These are phyloP conservation scores for Enteromius viviparus DNA, from an alignment of 2,797 vertebrate genomes.

Conservation along the genomic window DNA sequence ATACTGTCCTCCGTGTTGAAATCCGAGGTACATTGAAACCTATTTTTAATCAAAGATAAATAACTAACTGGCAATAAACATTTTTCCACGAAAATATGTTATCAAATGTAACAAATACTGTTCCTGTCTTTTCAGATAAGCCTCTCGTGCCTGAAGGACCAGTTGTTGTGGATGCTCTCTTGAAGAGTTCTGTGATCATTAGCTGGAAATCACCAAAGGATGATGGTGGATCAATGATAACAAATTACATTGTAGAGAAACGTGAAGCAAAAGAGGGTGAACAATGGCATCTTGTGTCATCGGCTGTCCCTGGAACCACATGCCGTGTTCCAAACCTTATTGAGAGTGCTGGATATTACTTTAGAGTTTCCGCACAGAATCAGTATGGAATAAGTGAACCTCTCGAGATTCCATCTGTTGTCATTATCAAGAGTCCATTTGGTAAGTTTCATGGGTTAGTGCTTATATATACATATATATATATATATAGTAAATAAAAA, in stretches of 20 bases:
- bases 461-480: not conserved
- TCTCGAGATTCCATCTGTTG: constrained; percentile 89
- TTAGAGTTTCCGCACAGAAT: constrained; percentile 97
- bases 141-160: constrained; percentile 91
- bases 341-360: constrained; percentile 97
- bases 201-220: constrained; percentile 97
- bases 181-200: constrained; percentile 93
- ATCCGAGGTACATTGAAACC: constrained; percentile 89
- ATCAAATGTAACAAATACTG: not conserved
- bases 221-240: constrained; percentile 93
- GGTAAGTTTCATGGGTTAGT: constrained; percentile 77
- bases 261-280: constrained; percentile 96
- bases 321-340: constrained; percentile 92
- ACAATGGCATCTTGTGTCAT: constrained; percentile 94
- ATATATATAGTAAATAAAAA: not conserved
- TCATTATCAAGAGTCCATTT: constrained; percentile 94
- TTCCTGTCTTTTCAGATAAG: constrained; percentile 83
- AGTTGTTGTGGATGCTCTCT: constrained; percentile 89
- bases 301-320: constrained; percentile 89
- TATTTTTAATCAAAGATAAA: constrained; percentile 12
- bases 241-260: constrained; percentile 97
- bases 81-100: not conserved
- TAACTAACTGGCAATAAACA: not conserved
- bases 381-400: constrained; percentile 93
- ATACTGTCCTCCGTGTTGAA: constrained; percentile 90